Conservation (phyloP, 53 echinoderm and acorn worm species). For the Holothuria leucospilota region DNA sequence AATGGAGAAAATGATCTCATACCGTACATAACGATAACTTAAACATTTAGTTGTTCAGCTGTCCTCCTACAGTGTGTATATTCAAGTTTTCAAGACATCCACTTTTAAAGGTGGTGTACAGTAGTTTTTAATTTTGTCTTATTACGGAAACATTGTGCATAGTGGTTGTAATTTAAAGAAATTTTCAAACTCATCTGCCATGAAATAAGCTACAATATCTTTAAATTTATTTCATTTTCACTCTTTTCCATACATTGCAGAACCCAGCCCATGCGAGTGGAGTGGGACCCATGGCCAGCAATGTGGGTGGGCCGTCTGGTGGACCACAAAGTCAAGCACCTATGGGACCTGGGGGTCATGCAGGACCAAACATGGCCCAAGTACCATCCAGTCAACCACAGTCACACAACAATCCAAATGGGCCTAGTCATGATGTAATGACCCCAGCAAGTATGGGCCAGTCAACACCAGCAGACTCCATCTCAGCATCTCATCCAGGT, state of each 20-base stretch:
- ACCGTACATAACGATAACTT: too few species aligned
- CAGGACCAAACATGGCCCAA: constrained; percentile 23
- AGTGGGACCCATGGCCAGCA: constrained; percentile 9
- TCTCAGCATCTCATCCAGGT: neutral
- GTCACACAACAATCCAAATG: constrained; percentile 72
- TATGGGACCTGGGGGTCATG: constrained; percentile 15
- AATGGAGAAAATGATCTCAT: too few species aligned
- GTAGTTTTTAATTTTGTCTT: too few species aligned
- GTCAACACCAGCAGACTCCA: neutral
- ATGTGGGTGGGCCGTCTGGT: constrained; percentile 22
- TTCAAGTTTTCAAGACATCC: too few species aligned
- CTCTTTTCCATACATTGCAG: neutral
- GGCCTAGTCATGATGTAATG: constrained; percentile 61
- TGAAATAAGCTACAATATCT: too few species aligned
- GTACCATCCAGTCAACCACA: constrained; percentile 52
- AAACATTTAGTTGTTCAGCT: too few species aligned
- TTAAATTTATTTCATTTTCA: neutral
- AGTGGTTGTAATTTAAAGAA: too few species aligned
- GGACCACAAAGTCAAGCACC: constrained; percentile 22
- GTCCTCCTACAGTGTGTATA: too few species aligned
- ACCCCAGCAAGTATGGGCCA: constrained; percentile 28
- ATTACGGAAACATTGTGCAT: too few species aligned
- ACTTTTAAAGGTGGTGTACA: too few species aligned
- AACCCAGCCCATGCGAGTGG: constrained; percentile 24
- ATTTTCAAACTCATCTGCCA: too few species aligned